These are phyloP conservation scores for Aphidoletes aphidimyza DNA, from an alignment of 2,888 invertebrate species.

Conservation along the genomic window DNA sequence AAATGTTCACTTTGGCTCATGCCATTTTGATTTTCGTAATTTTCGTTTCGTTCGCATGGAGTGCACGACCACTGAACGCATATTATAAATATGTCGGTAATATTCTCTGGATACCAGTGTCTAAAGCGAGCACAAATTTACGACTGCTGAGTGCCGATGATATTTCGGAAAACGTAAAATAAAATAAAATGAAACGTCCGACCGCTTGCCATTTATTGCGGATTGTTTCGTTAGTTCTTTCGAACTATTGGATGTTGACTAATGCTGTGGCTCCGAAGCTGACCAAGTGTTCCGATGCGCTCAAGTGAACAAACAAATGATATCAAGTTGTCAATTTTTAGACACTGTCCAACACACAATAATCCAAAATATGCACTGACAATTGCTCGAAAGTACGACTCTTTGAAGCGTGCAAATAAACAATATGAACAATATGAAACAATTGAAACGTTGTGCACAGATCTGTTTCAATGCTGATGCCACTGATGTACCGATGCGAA, in stretches of 20 bases:
- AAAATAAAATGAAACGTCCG: background rate
- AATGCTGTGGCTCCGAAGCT: too few relatives aligned
- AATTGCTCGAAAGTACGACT: background rate
- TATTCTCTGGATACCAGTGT: constrained; percentile 35
- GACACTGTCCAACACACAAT: constrained; percentile 25
- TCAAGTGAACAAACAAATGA: background rate
- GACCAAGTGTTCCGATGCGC: background rate
- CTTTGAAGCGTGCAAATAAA: constrained; percentile 40
- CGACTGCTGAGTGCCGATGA: constrained; percentile 10
- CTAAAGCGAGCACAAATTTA: constrained; percentile 9
- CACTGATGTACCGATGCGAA: background rate
- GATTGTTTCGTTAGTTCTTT: too few relatives aligned
- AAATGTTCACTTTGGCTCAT: constrained; percentile 39
- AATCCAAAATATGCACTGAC: constrained; percentile 11
- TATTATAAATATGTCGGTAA: constrained; percentile 39
- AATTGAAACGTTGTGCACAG: constrained; percentile 1
- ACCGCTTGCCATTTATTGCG: background rate
- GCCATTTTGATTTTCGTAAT: constrained; percentile 28
- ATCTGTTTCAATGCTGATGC: constrained; percentile 1
- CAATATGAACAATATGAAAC: constrained; percentile 46
- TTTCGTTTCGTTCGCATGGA: constrained; percentile 32
- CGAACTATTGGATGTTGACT: too few relatives aligned
- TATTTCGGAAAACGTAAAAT: too few relatives aligned
- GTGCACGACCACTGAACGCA: constrained; percentile 38
- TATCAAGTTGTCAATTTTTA: background rate